Percentiles rank a stretch among this genome's conserved stretches.
phyloP scores from a whole-genome alignment of 2,797 vertebrate genomes.

The Streptopelia turtur region DNA sequence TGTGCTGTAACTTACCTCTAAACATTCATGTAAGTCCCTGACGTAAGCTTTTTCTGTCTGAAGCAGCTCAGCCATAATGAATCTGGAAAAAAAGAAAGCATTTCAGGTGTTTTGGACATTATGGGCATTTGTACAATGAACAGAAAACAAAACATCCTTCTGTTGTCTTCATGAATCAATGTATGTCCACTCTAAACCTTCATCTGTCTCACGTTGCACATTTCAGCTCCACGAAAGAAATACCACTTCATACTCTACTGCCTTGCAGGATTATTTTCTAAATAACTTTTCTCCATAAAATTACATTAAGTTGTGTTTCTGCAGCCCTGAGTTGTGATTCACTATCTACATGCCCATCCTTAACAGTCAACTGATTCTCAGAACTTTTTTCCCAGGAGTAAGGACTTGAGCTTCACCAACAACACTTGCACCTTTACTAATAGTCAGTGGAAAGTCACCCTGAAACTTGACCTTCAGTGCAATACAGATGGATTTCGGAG shows the following conservation, averaged over 20 bases:
- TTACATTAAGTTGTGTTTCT: not conserved
- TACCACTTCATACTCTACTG: not conserved
- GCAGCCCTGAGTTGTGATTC: not conserved
- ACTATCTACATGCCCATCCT: not conserved
- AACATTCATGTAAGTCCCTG: conserved; percentile 93
- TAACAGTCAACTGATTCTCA: not conserved
- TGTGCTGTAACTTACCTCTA: conserved; percentile 84
- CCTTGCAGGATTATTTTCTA: not conserved
- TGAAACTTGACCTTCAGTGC: not conserved
- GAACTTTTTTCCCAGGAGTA: not conserved
- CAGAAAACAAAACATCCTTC: not conserved
- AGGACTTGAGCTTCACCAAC: not conserved
- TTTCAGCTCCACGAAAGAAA: not conserved
- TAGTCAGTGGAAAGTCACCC: not conserved
- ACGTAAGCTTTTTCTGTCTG: conserved; percentile 98
- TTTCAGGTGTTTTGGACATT: not conserved
- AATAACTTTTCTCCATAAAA: not conserved
- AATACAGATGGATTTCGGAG: not conserved
- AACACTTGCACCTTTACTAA: not conserved
- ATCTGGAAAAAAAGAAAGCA: conserved; percentile 76
- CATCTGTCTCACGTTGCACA: not conserved
- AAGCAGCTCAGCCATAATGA: conserved; percentile 97
- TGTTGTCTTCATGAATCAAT: not conserved
- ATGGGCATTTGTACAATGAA: not conserved
- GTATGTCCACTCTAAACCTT: not conserved